These are phyloP conservation scores for Silvanus unidentatus DNA, from an alignment of 2,888 invertebrate genomes.

Conservation along the genomic window DNA sequence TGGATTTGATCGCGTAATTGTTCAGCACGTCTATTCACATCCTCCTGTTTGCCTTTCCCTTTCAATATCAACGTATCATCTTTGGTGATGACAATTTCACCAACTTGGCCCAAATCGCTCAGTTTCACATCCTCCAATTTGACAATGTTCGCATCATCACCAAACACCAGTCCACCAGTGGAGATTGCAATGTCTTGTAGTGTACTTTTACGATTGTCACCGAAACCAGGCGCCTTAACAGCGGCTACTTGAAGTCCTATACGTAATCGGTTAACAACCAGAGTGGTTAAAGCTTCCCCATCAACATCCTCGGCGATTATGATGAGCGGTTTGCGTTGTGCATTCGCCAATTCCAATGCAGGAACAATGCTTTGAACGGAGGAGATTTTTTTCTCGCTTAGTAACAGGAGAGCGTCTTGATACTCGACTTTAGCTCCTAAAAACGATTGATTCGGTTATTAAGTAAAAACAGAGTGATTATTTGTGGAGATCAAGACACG, in stretches of 20 bases:
- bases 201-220: conserved; percentile 48
- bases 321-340: conserved; percentile 87
- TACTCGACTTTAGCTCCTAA: conserved; percentile 94
- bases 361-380: conserved; percentile 96
- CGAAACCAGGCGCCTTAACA: conserved; percentile 50
- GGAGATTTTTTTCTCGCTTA: conserved; percentile 97
- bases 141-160: conserved; percentile 46
- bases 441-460: too few species aligned
- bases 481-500: background rate
- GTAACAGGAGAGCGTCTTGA: conserved; percentile 89
- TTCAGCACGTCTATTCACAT: conserved; percentile 43
- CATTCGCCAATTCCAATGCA: conserved; percentile 91
- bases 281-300: conserved; percentile 48
- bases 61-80: conserved; percentile 48
- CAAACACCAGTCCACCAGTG: conserved; percentile 47
- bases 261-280: conserved; percentile 49
- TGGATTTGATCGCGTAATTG: conserved; percentile 47
- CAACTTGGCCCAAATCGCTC: conserved; percentile 46
- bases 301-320: conserved; percentile 59
- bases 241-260: conserved; percentile 49
- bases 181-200: conserved; percentile 48
- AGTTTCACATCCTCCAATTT: conserved; percentile 46
- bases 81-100: conserved; percentile 48
- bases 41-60: conserved; percentile 44
- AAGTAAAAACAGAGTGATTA: too few species aligned